Evolutionary conservation across 2,113 vertebrate species (phyloP), one percentile per base, ranked within the genome.

Genomic region (Psilopogon haemacephalus): DNA sequence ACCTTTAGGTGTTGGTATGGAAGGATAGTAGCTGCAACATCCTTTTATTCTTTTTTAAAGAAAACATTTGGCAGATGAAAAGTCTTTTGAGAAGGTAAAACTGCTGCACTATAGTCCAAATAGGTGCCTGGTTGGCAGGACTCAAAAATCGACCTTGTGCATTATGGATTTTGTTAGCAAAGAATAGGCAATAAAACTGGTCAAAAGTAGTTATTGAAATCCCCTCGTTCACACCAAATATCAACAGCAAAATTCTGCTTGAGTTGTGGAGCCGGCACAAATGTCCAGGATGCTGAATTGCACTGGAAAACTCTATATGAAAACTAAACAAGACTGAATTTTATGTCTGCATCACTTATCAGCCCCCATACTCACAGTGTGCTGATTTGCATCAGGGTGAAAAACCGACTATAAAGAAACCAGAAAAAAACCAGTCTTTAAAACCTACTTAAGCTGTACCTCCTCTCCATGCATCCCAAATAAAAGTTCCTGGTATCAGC

Each of bases 401-500:
- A 30, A 23, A 8, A 2, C 2, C 88, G 59, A 55, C 72, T 37
- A 35, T 1, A 62, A 62, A 64, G 33, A 85, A 91, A 86, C 30
- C 1, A 27, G 28, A 23, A 75, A 93, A 59, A 55, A 52, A 52
- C 7, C 17, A 30, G 23, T 37, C 15, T 59, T 68, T 67, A 78
- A 88, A 80, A 86, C 58, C 70, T 68, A 52, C 58, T 62, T 73
- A 86, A 81, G 80, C 70, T 92, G 77, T 28, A 69, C 35, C 48
- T 79, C 33, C 88, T 84, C 64, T 91, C 44, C 52, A 56, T 8
- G 0, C 60, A 92, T 89, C 86, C 75, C 73, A 60, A 84, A 65
- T 90, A 93, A 85, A 70, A 85, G 84, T 33, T 87, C 88, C 90
- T 91, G 87, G 55, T 90, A 94, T 95, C 97, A 98, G 97, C 97